Evolutionary conservation across 2,797 vertebrate genomes (phyloP).

Genomic region (Hoplostethus atlanticus): DNA sequence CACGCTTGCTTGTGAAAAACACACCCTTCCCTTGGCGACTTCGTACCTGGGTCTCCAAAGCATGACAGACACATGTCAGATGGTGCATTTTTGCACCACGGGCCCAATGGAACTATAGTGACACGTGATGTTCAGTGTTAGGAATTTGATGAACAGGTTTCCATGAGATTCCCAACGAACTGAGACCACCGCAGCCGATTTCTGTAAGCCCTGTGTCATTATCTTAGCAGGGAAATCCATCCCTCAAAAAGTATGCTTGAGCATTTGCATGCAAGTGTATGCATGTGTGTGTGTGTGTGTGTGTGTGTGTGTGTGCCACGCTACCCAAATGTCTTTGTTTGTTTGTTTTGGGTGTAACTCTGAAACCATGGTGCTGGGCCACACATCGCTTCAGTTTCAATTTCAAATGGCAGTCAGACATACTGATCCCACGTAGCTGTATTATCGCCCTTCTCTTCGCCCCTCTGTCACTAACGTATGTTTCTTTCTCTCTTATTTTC

Average conservation of each 20-base stretch:
- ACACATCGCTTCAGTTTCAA: slow-evolving; percentile 72
- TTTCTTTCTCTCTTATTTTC: slow-evolving; percentile 1
- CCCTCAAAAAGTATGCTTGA: slow-evolving; percentile 34
- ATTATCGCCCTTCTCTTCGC: slow-evolving; percentile 37
- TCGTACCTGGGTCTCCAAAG: slow-evolving; percentile 37
- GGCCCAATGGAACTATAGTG: slow-evolving; percentile 16
- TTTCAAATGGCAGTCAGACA: slow-evolving; percentile 71
- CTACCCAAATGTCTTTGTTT: slow-evolving; percentile 74
- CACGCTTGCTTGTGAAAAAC: slow-evolving; percentile 8
- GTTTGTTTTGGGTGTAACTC: slow-evolving; percentile 85
- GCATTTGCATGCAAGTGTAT: neutral
- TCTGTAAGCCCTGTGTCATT: slow-evolving; percentile 41
- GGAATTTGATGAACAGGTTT: slow-evolving; percentile 56
- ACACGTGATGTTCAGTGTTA: slow-evolving; percentile 38
- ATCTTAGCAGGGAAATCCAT: slow-evolving; percentile 58
- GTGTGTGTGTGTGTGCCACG: neutral
- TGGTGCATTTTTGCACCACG: slow-evolving; percentile 15
- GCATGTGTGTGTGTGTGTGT: slow-evolving; percentile 12
- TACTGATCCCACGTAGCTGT: slow-evolving; percentile 51
- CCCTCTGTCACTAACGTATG: slow-evolving; percentile 14
- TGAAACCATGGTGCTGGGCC: slow-evolving; percentile 84
- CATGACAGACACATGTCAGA: slow-evolving; percentile 32
- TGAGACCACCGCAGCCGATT: slow-evolving; percentile 26
- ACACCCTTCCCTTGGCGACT: slow-evolving; percentile 19
- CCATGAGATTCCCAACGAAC: slow-evolving; percentile 46